Evolutionary conservation across 1,140 invertebrate species (phyloP).

Genomic region (Subanguina moxae): DNA sequence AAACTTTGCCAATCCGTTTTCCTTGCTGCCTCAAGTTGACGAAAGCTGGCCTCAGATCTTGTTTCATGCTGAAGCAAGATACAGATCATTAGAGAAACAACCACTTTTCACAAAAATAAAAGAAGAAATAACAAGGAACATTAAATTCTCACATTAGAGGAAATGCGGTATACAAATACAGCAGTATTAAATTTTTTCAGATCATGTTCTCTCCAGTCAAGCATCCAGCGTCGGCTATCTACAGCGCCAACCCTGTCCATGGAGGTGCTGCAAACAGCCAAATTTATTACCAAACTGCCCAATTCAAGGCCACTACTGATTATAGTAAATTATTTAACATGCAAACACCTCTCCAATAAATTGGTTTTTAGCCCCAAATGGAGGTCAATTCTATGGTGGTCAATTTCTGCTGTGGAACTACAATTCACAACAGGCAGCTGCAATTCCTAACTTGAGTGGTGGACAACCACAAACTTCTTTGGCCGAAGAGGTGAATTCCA

Average conservation of each 20-base stretch:
- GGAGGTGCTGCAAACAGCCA: neutral
- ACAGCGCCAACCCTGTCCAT: neutral
- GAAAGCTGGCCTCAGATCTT: neutral
- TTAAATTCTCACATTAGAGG: neutral
- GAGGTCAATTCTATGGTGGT: neutral
- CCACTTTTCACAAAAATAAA: no score
- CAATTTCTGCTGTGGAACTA: neutral
- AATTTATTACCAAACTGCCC: neutral
- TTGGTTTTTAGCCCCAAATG: neutral
- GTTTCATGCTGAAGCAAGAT: neutral
- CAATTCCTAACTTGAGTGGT: neutral
- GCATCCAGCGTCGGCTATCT: neutral
- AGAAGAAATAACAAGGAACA: neutral
- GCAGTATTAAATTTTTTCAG: neutral
- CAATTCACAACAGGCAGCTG: neutral
- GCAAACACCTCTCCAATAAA: neutral
- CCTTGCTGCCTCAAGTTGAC: no score
- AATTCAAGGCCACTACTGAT: neutral
- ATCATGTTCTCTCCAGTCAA: conserved; percentile 1
- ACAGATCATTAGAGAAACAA: neutral
- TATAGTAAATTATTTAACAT: neutral
- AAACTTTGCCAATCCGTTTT: no score
- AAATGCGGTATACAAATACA: neutral
- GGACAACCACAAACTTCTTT: neutral
- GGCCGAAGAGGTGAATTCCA: neutral